phyloP scores from a whole-genome alignment of 2,888 invertebrate genomes.

The Aleiodes testaceus region DNA sequence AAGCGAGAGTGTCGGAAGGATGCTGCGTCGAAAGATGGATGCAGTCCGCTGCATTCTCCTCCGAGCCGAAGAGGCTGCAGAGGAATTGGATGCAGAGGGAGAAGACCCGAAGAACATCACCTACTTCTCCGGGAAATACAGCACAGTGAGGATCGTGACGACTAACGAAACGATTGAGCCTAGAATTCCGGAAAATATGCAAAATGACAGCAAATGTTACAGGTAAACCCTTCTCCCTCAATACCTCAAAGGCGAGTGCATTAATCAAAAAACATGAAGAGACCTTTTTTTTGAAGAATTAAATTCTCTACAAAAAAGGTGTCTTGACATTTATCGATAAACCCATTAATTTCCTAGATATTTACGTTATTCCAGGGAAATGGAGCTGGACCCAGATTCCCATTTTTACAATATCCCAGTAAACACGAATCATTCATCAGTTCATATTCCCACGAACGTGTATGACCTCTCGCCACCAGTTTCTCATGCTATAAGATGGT shows the following conservation, averaged over 20 bases:
- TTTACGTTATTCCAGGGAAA: slow-evolving; percentile 77
- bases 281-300: background rate
- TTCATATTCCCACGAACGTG: slow-evolving; percentile 96
- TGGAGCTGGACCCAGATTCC: slow-evolving; percentile 81
- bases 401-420: slow-evolving; percentile 90
- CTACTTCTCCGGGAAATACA: slow-evolving; percentile 90
- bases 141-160: slow-evolving; percentile 70
- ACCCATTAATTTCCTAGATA: slow-evolving; percentile 46
- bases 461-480: slow-evolving; percentile 82
- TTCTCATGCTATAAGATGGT: slow-evolving; percentile 90
- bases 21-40: slow-evolving; percentile 91
- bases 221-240: no score
- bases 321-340: slow-evolving; percentile 14
- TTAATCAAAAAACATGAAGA: background rate
- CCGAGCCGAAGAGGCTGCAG: slow-evolving; percentile 82
- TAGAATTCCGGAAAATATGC: slow-evolving; percentile 62
- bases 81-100: slow-evolving; percentile 73
- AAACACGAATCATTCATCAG: slow-evolving; percentile 86
- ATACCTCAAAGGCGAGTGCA: no score
- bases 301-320: background rate
- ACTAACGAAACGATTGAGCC: slow-evolving; percentile 61
- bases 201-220: slow-evolving; percentile 59
- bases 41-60: slow-evolving; percentile 90
- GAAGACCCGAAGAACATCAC: slow-evolving; percentile 69
- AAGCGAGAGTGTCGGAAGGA: slow-evolving; percentile 85